Percentiles rank a stretch among this genome's conserved stretches.
These are phyloP conservation scores for Oplegnathus fasciatus DNA, from an alignment of 2,113 vertebrate species.

Conservation along the genomic window DNA sequence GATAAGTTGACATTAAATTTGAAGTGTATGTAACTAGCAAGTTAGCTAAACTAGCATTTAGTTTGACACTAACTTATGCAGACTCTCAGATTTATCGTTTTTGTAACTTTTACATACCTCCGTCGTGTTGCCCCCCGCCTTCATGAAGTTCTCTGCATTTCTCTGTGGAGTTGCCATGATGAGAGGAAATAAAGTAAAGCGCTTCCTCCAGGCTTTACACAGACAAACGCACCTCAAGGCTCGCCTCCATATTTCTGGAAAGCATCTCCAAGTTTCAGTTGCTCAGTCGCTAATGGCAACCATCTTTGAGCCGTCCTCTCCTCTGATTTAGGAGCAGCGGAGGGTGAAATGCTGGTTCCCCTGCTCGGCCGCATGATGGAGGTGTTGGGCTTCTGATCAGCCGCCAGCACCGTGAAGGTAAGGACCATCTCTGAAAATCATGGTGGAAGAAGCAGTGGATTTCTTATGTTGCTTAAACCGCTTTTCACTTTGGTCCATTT, in stretches of 20 bases:
- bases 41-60: not conserved
- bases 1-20: not conserved
- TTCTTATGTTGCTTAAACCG: not conserved
- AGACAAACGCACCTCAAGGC: no score
- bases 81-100: not conserved
- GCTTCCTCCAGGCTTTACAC: accelerated
- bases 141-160: not conserved
- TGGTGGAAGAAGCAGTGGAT: not conserved
- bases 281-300: constrained; percentile 55
- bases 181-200: not conserved
- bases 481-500: not conserved
- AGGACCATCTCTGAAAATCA: no score
- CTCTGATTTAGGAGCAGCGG: accelerated
- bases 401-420: no score
- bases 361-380: constrained; percentile 48
- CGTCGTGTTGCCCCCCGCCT: not conserved
- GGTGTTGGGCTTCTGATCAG: constrained; percentile 1
- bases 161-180: constrained; percentile 37
- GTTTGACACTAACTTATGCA: no score
- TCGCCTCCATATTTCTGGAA: not conserved
- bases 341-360: not conserved
- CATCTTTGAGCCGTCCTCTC: not conserved
- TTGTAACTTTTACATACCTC: constrained; percentile 35
- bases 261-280: constrained; percentile 24
- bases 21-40: not conserved